Evolutionary conservation across 1,140 invertebrate species (phyloP).

Genomic region (Andrena cerasifolii): DNA sequence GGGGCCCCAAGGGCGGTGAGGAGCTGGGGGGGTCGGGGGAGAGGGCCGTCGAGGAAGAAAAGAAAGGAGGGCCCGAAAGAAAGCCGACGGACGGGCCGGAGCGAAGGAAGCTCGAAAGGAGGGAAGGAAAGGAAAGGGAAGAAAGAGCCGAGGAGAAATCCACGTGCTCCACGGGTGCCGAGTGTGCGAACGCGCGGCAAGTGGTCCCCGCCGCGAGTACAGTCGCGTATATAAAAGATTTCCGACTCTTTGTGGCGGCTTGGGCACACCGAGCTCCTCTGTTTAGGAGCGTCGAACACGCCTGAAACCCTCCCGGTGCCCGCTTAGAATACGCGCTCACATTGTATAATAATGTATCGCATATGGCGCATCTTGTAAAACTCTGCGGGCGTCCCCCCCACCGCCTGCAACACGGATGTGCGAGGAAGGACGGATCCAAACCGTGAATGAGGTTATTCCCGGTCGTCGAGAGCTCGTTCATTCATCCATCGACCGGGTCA

Average conservation of each 20-base stretch:
- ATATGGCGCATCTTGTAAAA: conserved; percentile 81
- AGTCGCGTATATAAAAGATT: conserved; percentile 76
- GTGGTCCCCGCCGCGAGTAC: conserved; percentile 70
- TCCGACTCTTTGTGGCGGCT: conserved; percentile 77
- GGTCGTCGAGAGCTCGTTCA: conserved; percentile 71
- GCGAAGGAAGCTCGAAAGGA: background rate
- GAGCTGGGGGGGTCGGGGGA: too few species aligned
- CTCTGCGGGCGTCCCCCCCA: conserved; percentile 76
- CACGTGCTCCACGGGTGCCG: conserved; percentile 64
- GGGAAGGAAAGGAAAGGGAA: conserved; percentile 17
- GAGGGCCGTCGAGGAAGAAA: background rate
- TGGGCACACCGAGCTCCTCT: conserved; percentile 16
- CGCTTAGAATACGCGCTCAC: conserved; percentile 70
- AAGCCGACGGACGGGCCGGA: too few species aligned
- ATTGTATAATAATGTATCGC: conserved; percentile 82
- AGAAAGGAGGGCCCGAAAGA: background rate
- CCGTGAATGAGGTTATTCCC: conserved; percentile 78
- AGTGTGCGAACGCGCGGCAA: conserved; percentile 80
- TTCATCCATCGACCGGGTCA: conserved; percentile 53
- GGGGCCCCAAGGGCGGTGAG: background rate
- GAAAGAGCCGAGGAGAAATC: conserved; percentile 41
- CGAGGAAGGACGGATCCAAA: conserved; percentile 63
- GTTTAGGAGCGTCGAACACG: conserved; percentile 41
- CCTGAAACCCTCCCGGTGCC: background rate
- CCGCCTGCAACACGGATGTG: conserved; percentile 31